These are phyloP conservation scores for Cryptocephalus primarius DNA, from an alignment of 2,888 invertebrate species.

Conservation along the genomic window DNA sequence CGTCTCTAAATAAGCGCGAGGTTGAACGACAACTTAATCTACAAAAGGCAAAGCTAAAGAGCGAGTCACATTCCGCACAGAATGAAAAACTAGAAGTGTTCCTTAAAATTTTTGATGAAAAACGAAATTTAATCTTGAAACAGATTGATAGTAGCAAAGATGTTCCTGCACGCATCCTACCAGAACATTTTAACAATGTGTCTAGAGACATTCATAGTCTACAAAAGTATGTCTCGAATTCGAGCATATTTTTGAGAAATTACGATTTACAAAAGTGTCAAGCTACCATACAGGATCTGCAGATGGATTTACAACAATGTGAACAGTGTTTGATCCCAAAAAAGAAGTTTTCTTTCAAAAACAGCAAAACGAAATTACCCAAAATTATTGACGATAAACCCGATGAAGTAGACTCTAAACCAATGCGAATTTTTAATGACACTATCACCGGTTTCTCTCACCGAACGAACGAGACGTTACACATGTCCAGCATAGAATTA, in stretches of 20 bases:
- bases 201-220: slow-evolving; percentile 61
- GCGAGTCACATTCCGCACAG: slow-evolving; percentile 49
- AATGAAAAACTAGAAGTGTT: slow-evolving; percentile 63
- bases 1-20: slow-evolving; percentile 44
- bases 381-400: slow-evolving; percentile 33
- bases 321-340: slow-evolving; percentile 67
- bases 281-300: slow-evolving; percentile 58
- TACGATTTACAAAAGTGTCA: slow-evolving; percentile 74
- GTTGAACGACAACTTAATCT: slow-evolving; percentile 53
- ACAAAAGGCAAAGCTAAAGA: slow-evolving; percentile 53
- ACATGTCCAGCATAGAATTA: slow-evolving; percentile 50
- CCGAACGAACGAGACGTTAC: slow-evolving; percentile 47
- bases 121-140: slow-evolving; percentile 53
- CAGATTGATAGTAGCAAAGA: slow-evolving; percentile 39
- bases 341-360: slow-evolving; percentile 79
- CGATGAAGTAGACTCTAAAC: slow-evolving; percentile 26
- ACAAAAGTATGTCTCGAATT: slow-evolving; percentile 69
- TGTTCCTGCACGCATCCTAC: slow-evolving; percentile 42
- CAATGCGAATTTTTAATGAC: slow-evolving; percentile 18
- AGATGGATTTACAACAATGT: slow-evolving; percentile 56
- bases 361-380: slow-evolving; percentile 42
- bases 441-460: slow-evolving; percentile 53
- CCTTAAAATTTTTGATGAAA: slow-evolving; percentile 54
- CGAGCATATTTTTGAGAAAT: slow-evolving; percentile 68
- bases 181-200: slow-evolving; percentile 55